phyloP scores from a whole-genome alignment of 2,113 vertebrate species.

The Scophthalmus maximus region DNA sequence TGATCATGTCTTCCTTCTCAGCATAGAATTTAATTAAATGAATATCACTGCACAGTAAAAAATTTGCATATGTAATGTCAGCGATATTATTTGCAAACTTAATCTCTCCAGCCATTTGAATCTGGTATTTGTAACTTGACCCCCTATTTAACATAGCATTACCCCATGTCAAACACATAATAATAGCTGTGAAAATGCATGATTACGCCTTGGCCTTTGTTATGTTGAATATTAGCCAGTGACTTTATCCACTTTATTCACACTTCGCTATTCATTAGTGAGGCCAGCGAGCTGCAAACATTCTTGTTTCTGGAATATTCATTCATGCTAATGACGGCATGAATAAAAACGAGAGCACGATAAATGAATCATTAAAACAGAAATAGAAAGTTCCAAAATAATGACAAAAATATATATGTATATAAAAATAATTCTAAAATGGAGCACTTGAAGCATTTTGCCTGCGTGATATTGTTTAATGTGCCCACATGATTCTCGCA shows the following conservation, averaged over 20 bases:
- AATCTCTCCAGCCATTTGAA: neutral
- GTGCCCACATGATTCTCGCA: too few relatives aligned
- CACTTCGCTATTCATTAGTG: neutral
- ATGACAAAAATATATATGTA: too few relatives aligned
- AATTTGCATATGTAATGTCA: neutral
- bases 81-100: conserved; percentile 9
- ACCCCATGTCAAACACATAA: neutral
- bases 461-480: too few relatives aligned
- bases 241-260: neutral
- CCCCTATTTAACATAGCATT: neutral
- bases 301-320: neutral
- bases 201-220: neutral
- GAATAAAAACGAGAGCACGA: neutral
- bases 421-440: too few relatives aligned
- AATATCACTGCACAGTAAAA: conserved; percentile 1
- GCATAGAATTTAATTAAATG: conserved; percentile 10
- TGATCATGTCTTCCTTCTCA: neutral
- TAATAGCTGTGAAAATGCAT: neutral
- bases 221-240: conserved; percentile 5
- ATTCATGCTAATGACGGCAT: conserved; percentile 20
- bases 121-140: neutral
- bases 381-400: too few relatives aligned
- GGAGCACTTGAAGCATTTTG: too few relatives aligned
- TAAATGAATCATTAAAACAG: too few relatives aligned
- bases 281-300: conserved; percentile 2